These are phyloP conservation scores for Oxystoma pomonae DNA, from an alignment of 2,888 invertebrate genomes.

Conservation along the genomic window DNA sequence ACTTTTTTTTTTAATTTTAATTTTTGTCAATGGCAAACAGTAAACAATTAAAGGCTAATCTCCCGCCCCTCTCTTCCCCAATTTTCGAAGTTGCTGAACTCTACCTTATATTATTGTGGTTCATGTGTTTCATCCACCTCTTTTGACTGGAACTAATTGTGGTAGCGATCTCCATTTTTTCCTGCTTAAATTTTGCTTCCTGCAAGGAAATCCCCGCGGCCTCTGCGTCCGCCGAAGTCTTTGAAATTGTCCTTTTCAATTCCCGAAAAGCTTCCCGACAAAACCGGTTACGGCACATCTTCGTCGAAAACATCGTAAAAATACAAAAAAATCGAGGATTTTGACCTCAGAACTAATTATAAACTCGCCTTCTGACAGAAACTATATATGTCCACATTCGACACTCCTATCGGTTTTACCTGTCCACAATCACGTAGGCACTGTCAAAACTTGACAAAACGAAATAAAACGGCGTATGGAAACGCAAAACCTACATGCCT, in stretches of 20 bases:
- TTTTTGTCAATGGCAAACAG: too few species aligned
- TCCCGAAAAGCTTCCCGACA: slow-evolving; percentile 38
- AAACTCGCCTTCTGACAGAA: too few species aligned
- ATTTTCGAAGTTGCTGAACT: too few species aligned
- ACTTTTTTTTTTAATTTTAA: too few species aligned
- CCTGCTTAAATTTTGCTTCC: slow-evolving; percentile 26
- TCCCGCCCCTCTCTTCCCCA: too few species aligned
- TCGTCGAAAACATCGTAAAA: slow-evolving; percentile 20
- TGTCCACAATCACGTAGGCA: not conserved
- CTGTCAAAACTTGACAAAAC: too few species aligned
- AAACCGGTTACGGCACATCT: slow-evolving; percentile 28
- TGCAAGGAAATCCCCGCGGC: slow-evolving; percentile 56
- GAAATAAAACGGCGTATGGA: too few species aligned
- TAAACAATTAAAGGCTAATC: too few species aligned
- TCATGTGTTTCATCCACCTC: slow-evolving; percentile 41
- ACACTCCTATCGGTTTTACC: too few species aligned
- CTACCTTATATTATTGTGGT: slow-evolving; percentile 45
- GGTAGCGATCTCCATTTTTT: slow-evolving; percentile 22
- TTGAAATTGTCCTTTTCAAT: slow-evolving; percentile 51
- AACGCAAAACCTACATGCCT: not conserved
- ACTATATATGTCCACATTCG: too few species aligned
- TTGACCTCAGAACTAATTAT: not conserved
- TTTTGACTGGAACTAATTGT: slow-evolving; percentile 23
- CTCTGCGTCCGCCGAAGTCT: slow-evolving; percentile 58
- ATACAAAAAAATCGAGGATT: not conserved